Base-by-base conservation (phyloP, 2,888 invertebrate species). In the Volucella zonaria region DNA sequence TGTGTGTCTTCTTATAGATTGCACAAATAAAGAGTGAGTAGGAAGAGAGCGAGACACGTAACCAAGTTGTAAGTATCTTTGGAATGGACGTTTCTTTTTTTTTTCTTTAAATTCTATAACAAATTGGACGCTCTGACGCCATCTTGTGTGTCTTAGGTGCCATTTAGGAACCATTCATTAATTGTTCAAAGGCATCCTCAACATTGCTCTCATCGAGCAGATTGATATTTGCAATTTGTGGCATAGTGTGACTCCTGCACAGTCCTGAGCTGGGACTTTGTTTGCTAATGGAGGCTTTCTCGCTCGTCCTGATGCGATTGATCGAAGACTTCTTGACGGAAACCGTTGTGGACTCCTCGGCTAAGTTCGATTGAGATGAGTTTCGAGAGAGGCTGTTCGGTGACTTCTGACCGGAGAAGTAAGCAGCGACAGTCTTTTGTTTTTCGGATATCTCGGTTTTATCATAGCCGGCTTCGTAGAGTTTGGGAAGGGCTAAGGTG, bases 131-230 rank as follows among this genome's bases (percentile, higher is more conserved):
- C 14, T 38, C 8, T 45, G 18, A 49, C 56, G 73, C 75, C 62
- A 58, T 64, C 15, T 73, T 40, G 42, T 40, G 42, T 70, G 47
- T 23, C 23, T 38, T 12, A 8, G 42, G 1, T 11, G 52, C 38
- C n/a, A 49, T 86, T 62, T 90, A 91, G 45, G 91, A 90, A 86
- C 90, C 93, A 92, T 93, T 93, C 93, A 97, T 96, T 89, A 97
- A 94, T 92, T 95, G 95, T 91, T 97, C 97, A 93, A 97, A 97
- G 88, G 96, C 96, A 93, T 95, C 95, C 91, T 97, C 97, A 82
- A 97, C 96, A 92, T 97, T 96, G 92, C 93, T 95, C 92, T 96
- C 96, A 92, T 96, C 96, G 89, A 95, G 93, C 90, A 94, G 90
- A 91, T 94, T 94, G 70, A 95, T 93, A 89, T 92, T 93, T n/a